Conservation (phyloP, 2,113 vertebrate species). For the Actenoides hombroni region DNA sequence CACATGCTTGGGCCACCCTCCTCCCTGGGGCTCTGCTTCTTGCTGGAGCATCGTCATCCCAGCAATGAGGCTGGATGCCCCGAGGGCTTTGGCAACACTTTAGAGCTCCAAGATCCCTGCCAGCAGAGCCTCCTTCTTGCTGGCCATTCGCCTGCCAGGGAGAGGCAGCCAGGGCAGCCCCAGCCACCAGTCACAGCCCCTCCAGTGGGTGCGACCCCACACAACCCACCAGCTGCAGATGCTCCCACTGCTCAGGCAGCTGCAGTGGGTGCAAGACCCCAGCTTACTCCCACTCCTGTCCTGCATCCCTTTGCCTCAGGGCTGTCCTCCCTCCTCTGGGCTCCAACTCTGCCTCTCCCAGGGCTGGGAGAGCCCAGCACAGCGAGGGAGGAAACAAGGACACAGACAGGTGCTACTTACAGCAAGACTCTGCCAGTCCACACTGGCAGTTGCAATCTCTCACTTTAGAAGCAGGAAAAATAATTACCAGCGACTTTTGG, state of each 20-base stretch:
- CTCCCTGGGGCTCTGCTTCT: neutral
- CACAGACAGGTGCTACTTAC: accelerated
- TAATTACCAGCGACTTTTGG: neutral
- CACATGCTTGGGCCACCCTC: too few species aligned
- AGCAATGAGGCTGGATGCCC: neutral
- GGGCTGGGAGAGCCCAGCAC: neutral
- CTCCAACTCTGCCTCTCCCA: accelerated
- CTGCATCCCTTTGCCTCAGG: accelerated
- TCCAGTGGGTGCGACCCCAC: accelerated
- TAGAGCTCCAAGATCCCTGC: neutral
- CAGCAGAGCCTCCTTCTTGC: neutral
- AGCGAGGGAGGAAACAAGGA: too few species aligned
- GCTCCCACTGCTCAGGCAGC: neutral
- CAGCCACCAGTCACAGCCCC: neutral
- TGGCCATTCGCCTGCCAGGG: neutral
- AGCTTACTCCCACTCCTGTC: neutral
- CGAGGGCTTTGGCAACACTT: neutral
- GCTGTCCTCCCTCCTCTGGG: neutral
- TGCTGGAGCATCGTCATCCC: neutral
- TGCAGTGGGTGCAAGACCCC: neutral
- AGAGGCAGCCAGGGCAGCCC: neutral
- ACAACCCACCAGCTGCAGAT: neutral
- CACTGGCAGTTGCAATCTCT: neutral
- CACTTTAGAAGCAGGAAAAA: neutral
- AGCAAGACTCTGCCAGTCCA: neutral